phyloP scores from a whole-genome alignment of 2,797 vertebrate genomes.

The Catamblyrhynchus diadema region DNA sequence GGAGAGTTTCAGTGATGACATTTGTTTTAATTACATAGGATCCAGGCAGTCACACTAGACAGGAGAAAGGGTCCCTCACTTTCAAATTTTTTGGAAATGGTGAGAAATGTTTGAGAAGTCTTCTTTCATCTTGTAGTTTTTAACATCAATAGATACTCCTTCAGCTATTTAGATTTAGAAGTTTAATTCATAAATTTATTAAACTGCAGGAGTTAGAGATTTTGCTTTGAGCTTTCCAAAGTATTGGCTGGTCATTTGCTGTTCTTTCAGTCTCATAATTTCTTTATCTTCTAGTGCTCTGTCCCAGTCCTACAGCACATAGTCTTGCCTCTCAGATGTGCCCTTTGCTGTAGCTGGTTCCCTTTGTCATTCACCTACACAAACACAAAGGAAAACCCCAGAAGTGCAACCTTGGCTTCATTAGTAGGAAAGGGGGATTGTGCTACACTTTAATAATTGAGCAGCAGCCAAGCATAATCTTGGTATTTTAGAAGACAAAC shows the following conservation, averaged over 20 bases:
- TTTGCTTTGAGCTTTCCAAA: not conserved
- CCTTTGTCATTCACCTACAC: not conserved
- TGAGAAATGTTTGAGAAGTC: not conserved
- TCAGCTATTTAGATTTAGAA: not conserved
- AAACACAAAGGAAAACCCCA: not conserved
- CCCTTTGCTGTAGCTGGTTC: not conserved
- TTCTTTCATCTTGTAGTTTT: not conserved
- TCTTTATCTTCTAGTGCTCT: not conserved
- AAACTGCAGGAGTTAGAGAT: not conserved
- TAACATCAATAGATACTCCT: not conserved
- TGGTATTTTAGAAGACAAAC: not conserved
- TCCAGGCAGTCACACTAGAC: not conserved
- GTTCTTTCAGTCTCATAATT: not conserved
- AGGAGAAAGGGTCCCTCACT: not conserved
- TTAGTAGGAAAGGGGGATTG: not conserved
- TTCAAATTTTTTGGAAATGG: not conserved
- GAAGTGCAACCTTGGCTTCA: not conserved
- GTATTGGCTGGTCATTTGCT: not conserved
- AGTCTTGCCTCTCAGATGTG: not conserved
- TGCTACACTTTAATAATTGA: not conserved
- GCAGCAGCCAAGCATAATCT: not conserved
- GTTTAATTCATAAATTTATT: not conserved
- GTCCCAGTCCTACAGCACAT: accelerated
- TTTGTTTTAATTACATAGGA: not conserved
- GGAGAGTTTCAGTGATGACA: not conserved